Percentiles rank a stretch among this genome's conserved stretches.
These are phyloP conservation scores for Contarinia nasturtii DNA, from an alignment of 1,140 invertebrate species.

Conservation along the genomic window DNA sequence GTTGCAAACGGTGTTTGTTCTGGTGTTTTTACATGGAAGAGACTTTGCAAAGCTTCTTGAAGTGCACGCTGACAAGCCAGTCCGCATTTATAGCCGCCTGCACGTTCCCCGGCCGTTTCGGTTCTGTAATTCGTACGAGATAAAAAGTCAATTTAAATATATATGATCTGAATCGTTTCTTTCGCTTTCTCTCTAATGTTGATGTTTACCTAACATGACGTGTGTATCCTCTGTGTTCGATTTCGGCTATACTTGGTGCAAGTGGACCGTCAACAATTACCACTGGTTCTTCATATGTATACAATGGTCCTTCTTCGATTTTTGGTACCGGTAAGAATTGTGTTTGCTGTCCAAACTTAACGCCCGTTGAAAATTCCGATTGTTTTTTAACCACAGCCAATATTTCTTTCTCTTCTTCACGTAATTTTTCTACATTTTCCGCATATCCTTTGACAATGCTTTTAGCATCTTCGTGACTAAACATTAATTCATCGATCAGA, in stretches of 20 bases:
- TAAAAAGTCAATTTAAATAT: slow-evolving; percentile 2
- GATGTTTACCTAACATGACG: slow-evolving; percentile 41
- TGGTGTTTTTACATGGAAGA: slow-evolving; percentile 38
- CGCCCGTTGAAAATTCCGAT: slow-evolving; percentile 57
- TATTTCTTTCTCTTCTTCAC: slow-evolving; percentile 36
- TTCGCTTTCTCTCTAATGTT: background rate
- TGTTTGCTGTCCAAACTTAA: slow-evolving; percentile 43
- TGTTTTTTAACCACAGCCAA: slow-evolving; percentile 16
- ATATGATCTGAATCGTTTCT: too few species aligned
- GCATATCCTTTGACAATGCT: slow-evolving; percentile 74
- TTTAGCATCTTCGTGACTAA: slow-evolving; percentile 70
- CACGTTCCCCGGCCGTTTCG: slow-evolving; percentile 54
- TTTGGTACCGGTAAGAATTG: slow-evolving; percentile 43
- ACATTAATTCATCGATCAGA: slow-evolving; percentile 86
- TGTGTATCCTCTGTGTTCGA: slow-evolving; percentile 51
- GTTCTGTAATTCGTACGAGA: slow-evolving; percentile 21
- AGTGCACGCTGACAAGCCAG: slow-evolving; percentile 74
- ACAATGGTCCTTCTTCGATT: slow-evolving; percentile 55
- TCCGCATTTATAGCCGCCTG: slow-evolving; percentile 68
- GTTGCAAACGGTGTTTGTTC: background rate
- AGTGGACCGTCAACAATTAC: slow-evolving; percentile 50
- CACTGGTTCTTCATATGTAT: slow-evolving; percentile 38
- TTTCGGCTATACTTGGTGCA: slow-evolving; percentile 40
- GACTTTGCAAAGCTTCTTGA: slow-evolving; percentile 73
- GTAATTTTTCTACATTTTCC: slow-evolving; percentile 38